These are phyloP conservation scores for Prunella himalayana DNA, from an alignment of 2,113 vertebrate species.

Conservation along the genomic window DNA sequence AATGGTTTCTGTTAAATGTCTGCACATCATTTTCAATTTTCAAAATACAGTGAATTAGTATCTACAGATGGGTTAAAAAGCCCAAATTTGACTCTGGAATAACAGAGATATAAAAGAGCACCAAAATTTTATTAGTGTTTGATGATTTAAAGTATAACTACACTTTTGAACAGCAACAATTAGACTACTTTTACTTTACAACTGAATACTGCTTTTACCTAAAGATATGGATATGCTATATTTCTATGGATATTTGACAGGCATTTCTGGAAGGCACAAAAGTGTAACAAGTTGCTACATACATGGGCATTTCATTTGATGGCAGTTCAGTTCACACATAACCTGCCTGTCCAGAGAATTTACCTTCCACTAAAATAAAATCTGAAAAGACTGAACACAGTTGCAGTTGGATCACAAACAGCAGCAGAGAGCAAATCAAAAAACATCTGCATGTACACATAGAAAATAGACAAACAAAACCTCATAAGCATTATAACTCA, in stretches of 20 bases:
- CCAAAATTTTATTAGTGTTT: not conserved
- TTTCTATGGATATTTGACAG: not conserved
- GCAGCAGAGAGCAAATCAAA: not conserved
- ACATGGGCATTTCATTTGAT: not conserved
- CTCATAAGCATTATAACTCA: not conserved
- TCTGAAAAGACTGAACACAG: not conserved
- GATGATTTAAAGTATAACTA: not conserved
- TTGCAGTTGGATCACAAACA: not conserved
- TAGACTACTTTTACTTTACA: not conserved
- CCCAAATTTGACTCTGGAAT: not conserved
- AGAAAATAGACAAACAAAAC: not conserved
- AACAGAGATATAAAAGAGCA: not conserved
- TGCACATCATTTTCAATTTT: not conserved
- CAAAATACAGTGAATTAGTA: not conserved
- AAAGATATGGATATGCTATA: not conserved
- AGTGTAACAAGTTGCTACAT: not conserved
- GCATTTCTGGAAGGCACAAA: not conserved
- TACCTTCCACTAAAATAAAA: not conserved
- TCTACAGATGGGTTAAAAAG: not conserved
- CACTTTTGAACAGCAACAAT: not conserved
- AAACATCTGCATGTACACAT: rapidly evolving
- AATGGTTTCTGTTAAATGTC: not conserved
- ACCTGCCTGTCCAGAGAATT: not conserved
- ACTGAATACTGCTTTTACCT: not conserved
- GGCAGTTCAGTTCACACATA: not conserved